These are phyloP conservation scores for Dexiosoma caninum DNA, from an alignment of 2,888 invertebrate species.

Conservation along the genomic window DNA sequence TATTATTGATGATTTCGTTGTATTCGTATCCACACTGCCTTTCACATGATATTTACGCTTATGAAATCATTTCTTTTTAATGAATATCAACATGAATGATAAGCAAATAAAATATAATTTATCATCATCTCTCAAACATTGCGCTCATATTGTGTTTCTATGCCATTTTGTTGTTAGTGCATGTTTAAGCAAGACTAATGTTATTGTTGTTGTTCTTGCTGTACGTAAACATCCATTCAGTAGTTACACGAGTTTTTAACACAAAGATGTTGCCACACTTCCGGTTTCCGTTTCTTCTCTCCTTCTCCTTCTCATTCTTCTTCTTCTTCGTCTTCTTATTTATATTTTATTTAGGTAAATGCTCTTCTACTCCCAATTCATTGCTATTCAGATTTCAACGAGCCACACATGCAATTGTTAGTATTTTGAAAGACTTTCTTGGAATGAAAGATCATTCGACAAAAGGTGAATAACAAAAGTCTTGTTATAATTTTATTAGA, in stretches of 20 bases:
- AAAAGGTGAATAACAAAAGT: slow-evolving; percentile 6
- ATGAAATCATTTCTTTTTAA: neutral
- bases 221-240: slow-evolving; percentile 46
- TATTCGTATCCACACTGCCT: slow-evolving; percentile 21
- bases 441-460: slow-evolving; percentile 15
- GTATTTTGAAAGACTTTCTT: neutral
- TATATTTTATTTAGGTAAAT: neutral
- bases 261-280: slow-evolving; percentile 55
- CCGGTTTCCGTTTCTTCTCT: slow-evolving; percentile 57
- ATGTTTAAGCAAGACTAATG: neutral
- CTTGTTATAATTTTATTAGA: slow-evolving; percentile 1
- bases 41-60: slow-evolving; percentile 7
- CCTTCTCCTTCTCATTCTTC: neutral
- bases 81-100: slow-evolving; percentile 9
- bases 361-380: neutral
- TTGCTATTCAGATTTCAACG: neutral
- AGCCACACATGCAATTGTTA: neutral
- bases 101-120: neutral
- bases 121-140: neutral
- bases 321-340: neutral
- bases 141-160: neutral
- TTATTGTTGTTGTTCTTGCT: slow-evolving; percentile 34
- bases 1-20: slow-evolving; percentile 23
- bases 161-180: neutral
- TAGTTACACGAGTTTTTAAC: slow-evolving; percentile 33